Conservation (phyloP, 1,140 invertebrate genomes). For the Tetramorium alpestre region DNA sequence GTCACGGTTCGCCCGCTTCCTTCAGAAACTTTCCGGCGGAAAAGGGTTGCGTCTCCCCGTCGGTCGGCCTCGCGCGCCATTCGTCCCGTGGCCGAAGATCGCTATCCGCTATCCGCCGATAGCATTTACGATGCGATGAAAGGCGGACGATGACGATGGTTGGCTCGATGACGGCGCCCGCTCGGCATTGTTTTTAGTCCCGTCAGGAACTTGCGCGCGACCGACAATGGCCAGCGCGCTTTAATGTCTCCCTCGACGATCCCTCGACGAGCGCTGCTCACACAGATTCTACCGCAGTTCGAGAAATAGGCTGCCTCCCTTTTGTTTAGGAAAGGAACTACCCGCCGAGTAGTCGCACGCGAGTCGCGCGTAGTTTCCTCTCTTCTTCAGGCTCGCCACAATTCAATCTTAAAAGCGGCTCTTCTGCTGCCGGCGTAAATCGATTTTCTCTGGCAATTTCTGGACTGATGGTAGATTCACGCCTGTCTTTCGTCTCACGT, state of each 20-base stretch:
- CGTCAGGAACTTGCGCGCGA: background rate
- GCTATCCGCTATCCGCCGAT: constrained; percentile 45
- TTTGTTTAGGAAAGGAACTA: constrained; percentile 29
- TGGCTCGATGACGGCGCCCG: constrained; percentile 14
- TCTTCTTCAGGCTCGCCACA: constrained; percentile 10
- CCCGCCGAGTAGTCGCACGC: background rate
- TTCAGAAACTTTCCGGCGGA: constrained; percentile 32
- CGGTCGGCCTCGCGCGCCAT: constrained; percentile 14
- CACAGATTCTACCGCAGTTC: background rate
- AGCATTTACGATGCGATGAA: constrained; percentile 47
- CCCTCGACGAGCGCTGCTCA: background rate
- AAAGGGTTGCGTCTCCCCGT: constrained; percentile 25
- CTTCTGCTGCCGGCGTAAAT: background rate
- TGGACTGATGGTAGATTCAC: background rate
- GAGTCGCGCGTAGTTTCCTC: constrained; percentile 34
- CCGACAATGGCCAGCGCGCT: constrained; percentile 44
- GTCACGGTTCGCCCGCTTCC: constrained; percentile 18
- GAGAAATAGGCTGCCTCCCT: constrained; percentile 43
- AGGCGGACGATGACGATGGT: constrained; percentile 12
- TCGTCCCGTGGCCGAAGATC: constrained; percentile 38
- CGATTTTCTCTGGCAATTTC: constrained; percentile 31
- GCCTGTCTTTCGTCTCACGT: background rate
- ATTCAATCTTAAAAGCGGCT: constrained; percentile 37
- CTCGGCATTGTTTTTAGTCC: constrained; percentile 34
- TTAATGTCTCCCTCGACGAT: background rate